Conservation (phyloP, 2,888 invertebrate species). For the Drosophila demipolita region DNA sequence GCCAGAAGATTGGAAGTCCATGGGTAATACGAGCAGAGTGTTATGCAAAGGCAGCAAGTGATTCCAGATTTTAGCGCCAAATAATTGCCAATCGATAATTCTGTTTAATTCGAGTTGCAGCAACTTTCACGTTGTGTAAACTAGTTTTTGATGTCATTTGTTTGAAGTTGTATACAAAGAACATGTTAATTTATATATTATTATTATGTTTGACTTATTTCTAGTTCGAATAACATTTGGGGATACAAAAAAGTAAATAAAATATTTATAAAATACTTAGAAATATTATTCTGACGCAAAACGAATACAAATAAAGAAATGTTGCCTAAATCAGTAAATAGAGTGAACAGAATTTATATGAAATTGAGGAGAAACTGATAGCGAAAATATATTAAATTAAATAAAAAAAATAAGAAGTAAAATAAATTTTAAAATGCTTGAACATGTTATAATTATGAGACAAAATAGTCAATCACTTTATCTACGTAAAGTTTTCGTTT, state of each 20-base stretch:
- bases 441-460: too few species aligned
- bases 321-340: too few species aligned
- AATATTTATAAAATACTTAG: not conserved
- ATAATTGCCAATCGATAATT: not conserved
- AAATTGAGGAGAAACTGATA: not conserved
- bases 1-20: constrained; percentile 30
- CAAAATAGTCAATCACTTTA: too few species aligned
- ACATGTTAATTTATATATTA: not conserved
- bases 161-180: not conserved
- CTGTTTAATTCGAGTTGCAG: not conserved
- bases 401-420: too few species aligned
- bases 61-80: constrained; percentile 7
- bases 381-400: too few species aligned
- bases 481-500: too few species aligned
- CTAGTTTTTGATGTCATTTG: not conserved
- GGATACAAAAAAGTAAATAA: not conserved
- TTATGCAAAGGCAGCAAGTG: not conserved
- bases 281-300: not conserved
- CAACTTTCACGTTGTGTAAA: not conserved
- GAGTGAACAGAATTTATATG: not conserved
- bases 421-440: too few species aligned
- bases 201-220: not conserved
- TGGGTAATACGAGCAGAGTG: constrained; percentile 1
- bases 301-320: not conserved
- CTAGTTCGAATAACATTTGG: not conserved